These are phyloP conservation scores for Rhinogobio ventralis DNA, from an alignment of 2,797 vertebrate genomes.

Conservation along the genomic window DNA sequence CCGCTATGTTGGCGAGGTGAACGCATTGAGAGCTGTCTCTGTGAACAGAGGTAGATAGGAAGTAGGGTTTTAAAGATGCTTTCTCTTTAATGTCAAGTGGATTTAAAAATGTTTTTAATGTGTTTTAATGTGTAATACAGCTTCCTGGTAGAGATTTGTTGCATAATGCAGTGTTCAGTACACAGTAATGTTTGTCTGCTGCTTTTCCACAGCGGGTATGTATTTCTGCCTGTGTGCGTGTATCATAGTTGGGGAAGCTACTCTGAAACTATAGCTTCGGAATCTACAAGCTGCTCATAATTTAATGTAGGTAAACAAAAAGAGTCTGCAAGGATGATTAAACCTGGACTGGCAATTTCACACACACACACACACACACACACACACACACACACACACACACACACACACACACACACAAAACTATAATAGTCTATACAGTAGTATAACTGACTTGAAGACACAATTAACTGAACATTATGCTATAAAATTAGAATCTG, in stretches of 20 bases:
- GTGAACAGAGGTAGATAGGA: slow-evolving; percentile 19
- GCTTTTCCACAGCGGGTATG: neutral
- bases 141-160: neutral
- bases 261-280: neutral
- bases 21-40: slow-evolving; percentile 20
- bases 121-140: neutral
- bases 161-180: neutral
- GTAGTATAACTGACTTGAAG: too few species aligned
- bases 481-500: too few species aligned
- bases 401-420: too few species aligned
- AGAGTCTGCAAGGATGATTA: too few species aligned
- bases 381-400: too few species aligned
- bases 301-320: neutral
- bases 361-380: too few species aligned
- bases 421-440: too few species aligned
- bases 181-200: neutral
- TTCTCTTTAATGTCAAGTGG: slow-evolving; percentile 52
- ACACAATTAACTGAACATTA: too few species aligned
- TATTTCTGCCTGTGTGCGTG: neutral
- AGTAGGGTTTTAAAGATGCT: slow-evolving; percentile 37
- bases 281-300: neutral
- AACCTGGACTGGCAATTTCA: too few species aligned
- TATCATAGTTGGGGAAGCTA: neutral
- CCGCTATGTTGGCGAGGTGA: neutral
- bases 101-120: slow-evolving; percentile 41